Conservation (phyloP, 2,888 invertebrate genomes). For the Rhynchonema sp. region DNA sequence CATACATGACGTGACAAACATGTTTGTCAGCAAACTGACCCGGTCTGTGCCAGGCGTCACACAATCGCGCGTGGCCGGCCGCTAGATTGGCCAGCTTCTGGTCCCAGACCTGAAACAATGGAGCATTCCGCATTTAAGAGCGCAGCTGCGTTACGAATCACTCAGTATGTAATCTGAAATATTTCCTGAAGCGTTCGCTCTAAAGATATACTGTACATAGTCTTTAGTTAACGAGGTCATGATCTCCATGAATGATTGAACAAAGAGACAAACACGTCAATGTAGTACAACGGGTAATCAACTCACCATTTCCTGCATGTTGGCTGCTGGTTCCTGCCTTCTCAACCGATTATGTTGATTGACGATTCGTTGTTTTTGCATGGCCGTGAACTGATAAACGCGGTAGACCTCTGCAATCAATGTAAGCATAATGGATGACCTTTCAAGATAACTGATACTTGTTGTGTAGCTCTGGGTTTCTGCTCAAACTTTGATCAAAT, state of each 20-base stretch:
- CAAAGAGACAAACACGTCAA: neutral
- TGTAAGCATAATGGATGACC: too few species aligned
- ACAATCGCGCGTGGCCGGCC: neutral
- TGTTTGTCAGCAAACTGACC: neutral
- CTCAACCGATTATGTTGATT: slow-evolving; percentile 8
- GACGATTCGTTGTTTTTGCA: neutral
- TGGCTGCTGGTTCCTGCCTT: slow-evolving; percentile 4
- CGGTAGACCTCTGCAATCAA: neutral
- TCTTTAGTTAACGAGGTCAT: too few species aligned
- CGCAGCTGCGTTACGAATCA: neutral
- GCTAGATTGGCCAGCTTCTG: slow-evolving; percentile 6
- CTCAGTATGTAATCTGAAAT: neutral
- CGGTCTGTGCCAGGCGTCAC: slow-evolving; percentile 7
- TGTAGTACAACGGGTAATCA: neutral
- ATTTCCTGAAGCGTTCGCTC: too few species aligned
- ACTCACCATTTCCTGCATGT: slow-evolving; percentile 10
- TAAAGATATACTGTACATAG: neutral
- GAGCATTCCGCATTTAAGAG: neutral
- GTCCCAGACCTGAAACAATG: slow-evolving; percentile 7
- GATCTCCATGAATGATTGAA: too few species aligned
- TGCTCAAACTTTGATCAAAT: too few species aligned
- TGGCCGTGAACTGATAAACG: neutral
- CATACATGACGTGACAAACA: neutral
- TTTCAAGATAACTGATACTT: too few species aligned
- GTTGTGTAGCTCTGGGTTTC: too few species aligned